Percentiles rank a stretch among this genome's conserved stretches.
Evolutionary conservation across 2,113 vertebrate species (phyloP).

Genomic region (Pseudorhombus dupliciocellatus): DNA sequence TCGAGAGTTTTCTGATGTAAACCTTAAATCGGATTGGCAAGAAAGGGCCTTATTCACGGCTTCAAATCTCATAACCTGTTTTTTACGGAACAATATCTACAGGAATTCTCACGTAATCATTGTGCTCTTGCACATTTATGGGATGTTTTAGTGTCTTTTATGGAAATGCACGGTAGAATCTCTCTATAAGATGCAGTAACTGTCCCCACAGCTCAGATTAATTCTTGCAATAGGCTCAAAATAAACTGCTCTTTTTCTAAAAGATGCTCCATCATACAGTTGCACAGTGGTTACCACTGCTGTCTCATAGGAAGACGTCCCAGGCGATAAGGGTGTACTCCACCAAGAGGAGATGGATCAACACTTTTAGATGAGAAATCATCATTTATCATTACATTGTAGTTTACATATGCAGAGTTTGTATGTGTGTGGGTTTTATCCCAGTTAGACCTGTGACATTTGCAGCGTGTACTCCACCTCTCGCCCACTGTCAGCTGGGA

Average conservation of each 20-base stretch:
- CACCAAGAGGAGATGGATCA: background rate
- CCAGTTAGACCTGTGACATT: too few species aligned
- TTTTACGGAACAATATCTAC: background rate
- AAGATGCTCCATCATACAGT: slow-evolving; percentile 1
- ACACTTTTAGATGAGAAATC: background rate
- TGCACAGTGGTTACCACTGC: background rate
- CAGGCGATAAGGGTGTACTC: background rate
- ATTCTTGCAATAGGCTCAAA: slow-evolving; percentile 24
- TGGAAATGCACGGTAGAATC: slow-evolving; percentile 8
- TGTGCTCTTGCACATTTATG: background rate
- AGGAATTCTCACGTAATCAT: background rate
- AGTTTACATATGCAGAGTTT: too few species aligned
- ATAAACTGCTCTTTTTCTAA: slow-evolving; percentile 3
- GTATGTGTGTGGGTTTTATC: too few species aligned
- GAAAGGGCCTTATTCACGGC: slow-evolving; percentile 7
- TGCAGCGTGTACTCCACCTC: too few species aligned
- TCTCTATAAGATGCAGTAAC: slow-evolving; percentile 29
- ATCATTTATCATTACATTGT: too few species aligned
- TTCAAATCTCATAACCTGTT: slow-evolving; percentile 10
- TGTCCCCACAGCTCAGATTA: slow-evolving; percentile 21
- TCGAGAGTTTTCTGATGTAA: background rate
- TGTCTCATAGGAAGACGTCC: background rate
- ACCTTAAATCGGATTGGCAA: slow-evolving; percentile 26
- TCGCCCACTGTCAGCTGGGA: too few species aligned
- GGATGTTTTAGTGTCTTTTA: slow-evolving; percentile 17